Evolutionary conservation across 2,888 invertebrate genomes (phyloP).

Genomic region (Chrysodeixis includens): DNA sequence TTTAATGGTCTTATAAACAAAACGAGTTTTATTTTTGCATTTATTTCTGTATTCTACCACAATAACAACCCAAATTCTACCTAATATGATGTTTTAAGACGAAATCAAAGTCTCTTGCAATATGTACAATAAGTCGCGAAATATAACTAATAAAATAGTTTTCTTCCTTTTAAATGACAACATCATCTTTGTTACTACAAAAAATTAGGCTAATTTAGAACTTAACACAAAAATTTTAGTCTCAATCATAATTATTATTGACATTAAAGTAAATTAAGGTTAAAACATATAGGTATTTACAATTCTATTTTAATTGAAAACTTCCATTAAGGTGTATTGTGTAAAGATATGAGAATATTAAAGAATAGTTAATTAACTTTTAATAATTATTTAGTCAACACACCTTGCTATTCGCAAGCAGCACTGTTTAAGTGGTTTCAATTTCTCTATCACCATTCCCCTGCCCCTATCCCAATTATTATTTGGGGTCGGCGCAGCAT

Average conservation of each 20-base stretch:
- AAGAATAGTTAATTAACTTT: neutral
- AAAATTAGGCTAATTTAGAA: neutral
- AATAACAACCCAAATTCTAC: slow-evolving; percentile 9
- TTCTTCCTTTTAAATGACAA: neutral
- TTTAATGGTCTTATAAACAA: neutral
- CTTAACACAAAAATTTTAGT: neutral
- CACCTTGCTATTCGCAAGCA: no score
- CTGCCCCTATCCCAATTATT: no score
- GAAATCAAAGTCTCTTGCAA: neutral
- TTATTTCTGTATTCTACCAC: neutral
- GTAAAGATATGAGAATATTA: neutral
- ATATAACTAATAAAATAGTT: neutral
- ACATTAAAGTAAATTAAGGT: slow-evolving; percentile 1
- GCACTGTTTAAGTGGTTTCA: no score
- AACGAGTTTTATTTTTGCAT: neutral
- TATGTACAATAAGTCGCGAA: neutral
- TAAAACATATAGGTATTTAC: neutral
- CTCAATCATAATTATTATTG: neutral
- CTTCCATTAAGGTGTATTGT: neutral
- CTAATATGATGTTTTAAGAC: slow-evolving; percentile 7
- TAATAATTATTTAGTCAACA: no score
- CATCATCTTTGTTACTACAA: neutral
- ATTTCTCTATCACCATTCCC: no score
- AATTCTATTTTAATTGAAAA: neutral
- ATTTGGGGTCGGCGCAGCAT: no score